A percentile compares a stretch with the other conserved stretches of the same genome.
phyloP scores from a whole-genome alignment of 2,888 invertebrate species.

The Conops quadrifasciatus region DNA sequence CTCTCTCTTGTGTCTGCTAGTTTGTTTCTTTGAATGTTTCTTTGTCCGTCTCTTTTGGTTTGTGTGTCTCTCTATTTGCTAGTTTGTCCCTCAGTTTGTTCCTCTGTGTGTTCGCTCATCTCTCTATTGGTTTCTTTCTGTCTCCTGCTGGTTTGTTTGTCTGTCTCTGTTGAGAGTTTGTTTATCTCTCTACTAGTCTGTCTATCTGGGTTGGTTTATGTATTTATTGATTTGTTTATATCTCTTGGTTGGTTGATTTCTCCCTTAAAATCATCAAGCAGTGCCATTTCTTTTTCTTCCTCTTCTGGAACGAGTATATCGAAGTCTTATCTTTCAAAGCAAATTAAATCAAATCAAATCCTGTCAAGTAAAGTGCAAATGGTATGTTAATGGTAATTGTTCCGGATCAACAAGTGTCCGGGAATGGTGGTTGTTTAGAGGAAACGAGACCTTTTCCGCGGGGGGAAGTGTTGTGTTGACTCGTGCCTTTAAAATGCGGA shows the following conservation, averaged over 20 bases:
- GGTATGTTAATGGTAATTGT: too few relatives aligned
- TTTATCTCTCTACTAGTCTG: background rate
- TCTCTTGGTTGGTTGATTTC: too few relatives aligned
- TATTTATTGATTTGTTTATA: too few relatives aligned
- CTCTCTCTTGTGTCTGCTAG: background rate
- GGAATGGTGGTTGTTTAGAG: background rate
- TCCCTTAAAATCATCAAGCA: too few relatives aligned
- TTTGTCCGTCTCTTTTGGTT: too few relatives aligned
- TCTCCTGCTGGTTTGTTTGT: too few relatives aligned
- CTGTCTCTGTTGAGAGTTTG: too few relatives aligned
- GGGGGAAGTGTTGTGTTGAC: background rate
- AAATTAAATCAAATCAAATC: background rate
- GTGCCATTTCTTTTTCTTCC: background rate
- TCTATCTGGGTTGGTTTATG: background rate
- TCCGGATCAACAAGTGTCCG: too few relatives aligned
- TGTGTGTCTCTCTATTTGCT: background rate
- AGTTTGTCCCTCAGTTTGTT: background rate
- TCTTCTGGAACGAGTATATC: too few relatives aligned
- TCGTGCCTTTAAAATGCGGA: too few relatives aligned
- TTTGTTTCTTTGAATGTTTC: background rate
- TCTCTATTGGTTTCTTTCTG: background rate
- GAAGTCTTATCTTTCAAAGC: too few relatives aligned
- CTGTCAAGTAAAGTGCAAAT: too few relatives aligned
- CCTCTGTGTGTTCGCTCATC: background rate
- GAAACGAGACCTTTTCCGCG: background rate